Base-by-base conservation (phyloP, 1,140 invertebrate genomes). In the Brachionus angularis region DNA sequence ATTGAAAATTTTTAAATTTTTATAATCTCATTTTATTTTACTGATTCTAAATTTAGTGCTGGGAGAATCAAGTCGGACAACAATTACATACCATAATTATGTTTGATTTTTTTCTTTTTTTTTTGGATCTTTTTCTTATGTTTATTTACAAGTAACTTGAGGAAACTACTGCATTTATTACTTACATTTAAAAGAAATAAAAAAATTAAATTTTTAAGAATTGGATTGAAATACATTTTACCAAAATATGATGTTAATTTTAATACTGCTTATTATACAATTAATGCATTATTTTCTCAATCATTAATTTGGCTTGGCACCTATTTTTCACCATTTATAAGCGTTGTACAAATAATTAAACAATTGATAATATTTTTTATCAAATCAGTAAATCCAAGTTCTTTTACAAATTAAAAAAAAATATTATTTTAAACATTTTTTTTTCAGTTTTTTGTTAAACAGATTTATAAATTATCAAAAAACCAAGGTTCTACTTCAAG, bases 301-400 rank as follows among this genome's bases (percentile, higher is more conserved):
- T 10, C 39, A 12, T 23, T 58, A 39, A 39, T 36, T 18, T 58
- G 53, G 53, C 25, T 36, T 25, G 34, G 53, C 5, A 3, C 39
- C 23, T 58, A 58, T 39, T 58, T 58, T 58, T 39, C 53, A 12
- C 53, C 53, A 10, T 36, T 23, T 58, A 39, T 58, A 18, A 34
- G 53, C 18, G 1, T 27, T 39, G 10, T 58, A 8, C 36, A 21
- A 4, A 39, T 58, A 58, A 14, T 58, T 16, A 39, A 23, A 3
- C n/a, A 29, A 18, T 23, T 58, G 5, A 21, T 58, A 3, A 21
- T 58, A 23, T 58, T 58, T 58, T 8, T 58, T 14, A 16, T 25
- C 5, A 27, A 23, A 39, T 33, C 34, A 1, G 53, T 58, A 58
- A 14, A 4, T 58, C n/a, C n/a, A n/a, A n/a, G n/a, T n/a, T n/a